Percentiles rank a stretch among this genome's conserved stretches.
Evolutionary conservation across 2,888 invertebrate species (phyloP).

Genomic region (Abrostola tripartita): DNA sequence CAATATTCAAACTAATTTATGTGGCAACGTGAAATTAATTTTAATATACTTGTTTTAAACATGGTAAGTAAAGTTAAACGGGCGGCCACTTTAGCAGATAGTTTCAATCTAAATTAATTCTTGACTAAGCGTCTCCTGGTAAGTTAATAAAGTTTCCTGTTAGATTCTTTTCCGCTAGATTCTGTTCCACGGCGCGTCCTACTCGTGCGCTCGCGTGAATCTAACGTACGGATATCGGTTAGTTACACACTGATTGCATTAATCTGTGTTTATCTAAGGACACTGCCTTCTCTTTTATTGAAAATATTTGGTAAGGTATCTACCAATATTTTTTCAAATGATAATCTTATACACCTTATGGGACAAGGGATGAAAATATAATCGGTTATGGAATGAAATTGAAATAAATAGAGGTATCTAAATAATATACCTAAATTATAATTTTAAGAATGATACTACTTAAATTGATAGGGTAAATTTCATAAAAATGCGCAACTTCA

Average conservation of each 20-base stretch:
- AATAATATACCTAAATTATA: too few species aligned
- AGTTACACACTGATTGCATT: conserved; percentile 40
- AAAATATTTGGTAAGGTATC: neutral
- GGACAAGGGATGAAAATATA: too few species aligned
- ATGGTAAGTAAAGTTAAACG: conserved; percentile 38
- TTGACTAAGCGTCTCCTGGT: conserved; percentile 55
- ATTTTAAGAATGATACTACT: too few species aligned
- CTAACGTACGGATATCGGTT: conserved; percentile 31
- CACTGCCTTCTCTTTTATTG: conserved; percentile 11
- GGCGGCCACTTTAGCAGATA: conserved; percentile 64
- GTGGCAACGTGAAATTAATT: conserved; percentile 43
- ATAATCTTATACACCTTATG: too few species aligned
- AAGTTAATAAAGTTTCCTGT: conserved; percentile 64
- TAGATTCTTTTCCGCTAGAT: conserved; percentile 72
- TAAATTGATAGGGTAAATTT: too few species aligned
- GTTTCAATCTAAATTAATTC: conserved; percentile 78
- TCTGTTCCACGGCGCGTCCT: conserved; percentile 40
- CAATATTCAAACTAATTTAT: conserved; percentile 18
- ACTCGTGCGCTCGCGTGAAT: conserved; percentile 38
- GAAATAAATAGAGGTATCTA: too few species aligned
- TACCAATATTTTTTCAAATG: too few species aligned
- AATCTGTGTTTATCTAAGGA: conserved; percentile 17
- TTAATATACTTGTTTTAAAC: conserved; percentile 43
- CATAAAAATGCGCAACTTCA: too few species aligned
- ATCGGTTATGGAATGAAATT: too few species aligned